Evolutionary conservation across 1,140 invertebrate species (phyloP).

Genomic region (Delia radicum): DNA sequence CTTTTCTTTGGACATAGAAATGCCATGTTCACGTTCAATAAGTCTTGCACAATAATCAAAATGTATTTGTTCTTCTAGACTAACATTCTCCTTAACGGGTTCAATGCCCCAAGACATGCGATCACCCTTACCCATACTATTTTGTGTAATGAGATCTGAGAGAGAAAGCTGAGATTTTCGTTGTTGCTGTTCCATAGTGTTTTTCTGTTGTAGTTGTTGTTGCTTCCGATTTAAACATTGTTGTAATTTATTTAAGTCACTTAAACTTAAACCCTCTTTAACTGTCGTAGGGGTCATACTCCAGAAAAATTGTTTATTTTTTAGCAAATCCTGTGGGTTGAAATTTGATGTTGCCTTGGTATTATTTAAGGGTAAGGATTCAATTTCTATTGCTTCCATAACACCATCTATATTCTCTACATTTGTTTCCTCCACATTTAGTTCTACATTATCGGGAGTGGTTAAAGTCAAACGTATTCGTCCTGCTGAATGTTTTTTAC

Average conservation of each 20-base stretch:
- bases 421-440: slow-evolving; percentile 43
- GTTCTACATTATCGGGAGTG: slow-evolving; percentile 50
- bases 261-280: slow-evolving; percentile 48
- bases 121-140: slow-evolving; percentile 52
- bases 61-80: slow-evolving; percentile 51
- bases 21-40: slow-evolving; percentile 48
- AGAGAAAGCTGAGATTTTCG: slow-evolving; percentile 42
- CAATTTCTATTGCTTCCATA: slow-evolving; percentile 49
- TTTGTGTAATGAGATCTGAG: slow-evolving; percentile 53
- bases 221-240: slow-evolving; percentile 39
- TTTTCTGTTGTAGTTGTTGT: slow-evolving; percentile 1
- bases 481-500: slow-evolving; percentile 36
- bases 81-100: slow-evolving; percentile 51
- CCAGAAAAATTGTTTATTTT: slow-evolving; percentile 50
- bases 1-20: slow-evolving; percentile 39
- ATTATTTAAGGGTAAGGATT: background rate
- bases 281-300: slow-evolving; percentile 42
- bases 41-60: slow-evolving; percentile 49
- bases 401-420: slow-evolving; percentile 46
- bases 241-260: slow-evolving; percentile 44
- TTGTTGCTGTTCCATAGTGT: background rate
- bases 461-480: slow-evolving; percentile 49
- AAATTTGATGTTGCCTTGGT: background rate
- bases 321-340: background rate
- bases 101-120: slow-evolving; percentile 55